Percentiles rank a stretch among this genome's conserved stretches.
phyloP scores from a whole-genome alignment of 2,888 invertebrate species.

The Drosophila lutescens region DNA sequence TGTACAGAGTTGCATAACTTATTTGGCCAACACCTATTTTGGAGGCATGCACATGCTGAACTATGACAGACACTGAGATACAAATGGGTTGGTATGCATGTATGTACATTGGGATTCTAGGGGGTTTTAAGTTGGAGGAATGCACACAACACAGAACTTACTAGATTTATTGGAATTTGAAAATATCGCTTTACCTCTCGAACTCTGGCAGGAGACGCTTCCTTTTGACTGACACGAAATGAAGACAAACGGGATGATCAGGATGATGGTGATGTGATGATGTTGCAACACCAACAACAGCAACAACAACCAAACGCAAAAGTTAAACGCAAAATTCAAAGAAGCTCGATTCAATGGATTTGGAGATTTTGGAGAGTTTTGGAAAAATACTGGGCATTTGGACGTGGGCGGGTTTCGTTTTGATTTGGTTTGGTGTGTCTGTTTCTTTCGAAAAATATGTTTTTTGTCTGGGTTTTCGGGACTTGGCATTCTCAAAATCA shows the following conservation, averaged over 20 bases:
- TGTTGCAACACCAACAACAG: conserved; percentile 51
- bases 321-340: conserved; percentile 63
- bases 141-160: conserved; percentile 71
- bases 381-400: conserved; percentile 15
- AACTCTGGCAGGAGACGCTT: conserved; percentile 53
- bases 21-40: conserved; percentile 54
- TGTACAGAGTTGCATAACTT: conserved; percentile 51
- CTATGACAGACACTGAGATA: conserved; percentile 40
- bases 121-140: conserved; percentile 44
- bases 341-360: conserved; percentile 59
- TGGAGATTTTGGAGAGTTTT: conserved; percentile 33
- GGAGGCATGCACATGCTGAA: conserved; percentile 73
- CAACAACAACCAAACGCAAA: conserved; percentile 64
- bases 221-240: conserved; percentile 74
- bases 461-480: conserved; percentile 14
- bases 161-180: conserved; percentile 69
- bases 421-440: conserved; percentile 17
- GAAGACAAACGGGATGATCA: conserved; percentile 71
- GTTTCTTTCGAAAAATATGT: conserved; percentile 30
- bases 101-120: conserved; percentile 38
- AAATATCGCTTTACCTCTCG: conserved; percentile 67
- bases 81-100: conserved; percentile 6
- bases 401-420: conserved; percentile 19
- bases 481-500: conserved; percentile 45
- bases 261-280: conserved; percentile 44